Base-by-base conservation (phyloP, 2,888 invertebrate genomes). In the Leptinotarsa haldemani region DNA sequence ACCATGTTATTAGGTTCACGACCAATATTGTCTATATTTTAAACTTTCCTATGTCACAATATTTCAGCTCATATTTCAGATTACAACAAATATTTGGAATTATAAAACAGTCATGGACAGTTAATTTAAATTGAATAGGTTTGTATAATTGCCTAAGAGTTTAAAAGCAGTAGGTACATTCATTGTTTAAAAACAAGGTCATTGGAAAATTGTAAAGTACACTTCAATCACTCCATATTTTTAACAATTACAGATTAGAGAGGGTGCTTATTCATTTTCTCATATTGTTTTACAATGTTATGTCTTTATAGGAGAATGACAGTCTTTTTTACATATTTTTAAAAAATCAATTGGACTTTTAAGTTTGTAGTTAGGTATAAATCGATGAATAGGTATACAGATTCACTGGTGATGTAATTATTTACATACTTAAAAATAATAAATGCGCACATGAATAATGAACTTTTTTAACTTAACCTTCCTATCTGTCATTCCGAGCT, bases 391-490 rank as follows among this genome's bases (percentile, higher is more conserved):
- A n/a, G n/a, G 66, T 61, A 61, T 46, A 56, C 15, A n/a, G 25
- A 67, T 56, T 68, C 40, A 40, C 53, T 69, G 73, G 61, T 78
- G 78, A 76, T 76, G 78, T 75, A 78, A 78, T 76, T 78, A 76
- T 78, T 78, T 78, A 75, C 76, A 76, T 72, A 78, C 72, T 68
- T 40, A 72, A 73, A 76, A 75, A 74, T 76, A 78, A 76, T 66
- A 65, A 52, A 71, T 75, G 74, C 75, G 78, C 78, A 75, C 64
- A 75, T 70, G 61, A 64, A 72, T 69, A 74, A 65, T 65, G 20
- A 77, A 65, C 56, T 56, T 71, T 69, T 12, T n/a, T 7, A 22
- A 18, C 16, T 40, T 58, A 50, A 1, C 13, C 56, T 20, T 16
- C 46, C 9, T 16, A 56, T 9, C 64, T 67, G 67, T 70, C 70